Base-by-base conservation (phyloP, 2,113 vertebrate genomes). In the Hymenochirus boettgeri region DNA sequence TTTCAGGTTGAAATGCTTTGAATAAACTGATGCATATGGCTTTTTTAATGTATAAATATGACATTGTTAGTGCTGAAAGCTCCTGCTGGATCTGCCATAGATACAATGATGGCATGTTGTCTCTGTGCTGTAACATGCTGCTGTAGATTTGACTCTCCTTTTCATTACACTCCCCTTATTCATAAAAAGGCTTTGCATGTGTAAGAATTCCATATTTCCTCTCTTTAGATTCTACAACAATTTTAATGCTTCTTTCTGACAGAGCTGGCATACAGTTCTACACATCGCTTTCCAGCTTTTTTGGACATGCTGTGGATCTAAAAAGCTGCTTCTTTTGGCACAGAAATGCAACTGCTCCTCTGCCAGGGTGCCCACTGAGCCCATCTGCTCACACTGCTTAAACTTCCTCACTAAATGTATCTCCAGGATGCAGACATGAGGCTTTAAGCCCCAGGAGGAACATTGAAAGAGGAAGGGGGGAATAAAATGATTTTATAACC, bases 261-360 rank as follows among this genome's bases (percentile, higher is more conserved):
- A 21, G 27, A 59, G 55, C 64, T 59, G 64, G 64, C 64, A 67
- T 7, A 52, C 31, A 19, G 52, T 19, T 42, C n/a, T 27, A 57
- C 57, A 53, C 56, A 31, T 67, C 52, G 56, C 55, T 52, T 67
- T 29, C 55, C 55, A 58, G 55, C 17, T 46, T 67, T 59, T 58
- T 52, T 67, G 46, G 46, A 25, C 56, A 59, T 18, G 64, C 46
- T 59, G 64, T 45, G 64, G 50, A 27, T 67, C 46, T 67, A 59
- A 59, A 67, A 67, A 67, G 55, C 64, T 67, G 56, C 56, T 57
- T 67, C 46, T 25, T 39, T 67, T 67, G 64, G 64, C 64, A 53
- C 26, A 15, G 39, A 37, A 59, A 48, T 35, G 54, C 21, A 17
- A 29, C 18, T 59, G 45, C 46, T 33, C 19, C 15, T 27, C 23